Evolutionary conservation across 1,140 invertebrate species (phyloP).

Genomic region (Acyrthosiphon pisum): DNA sequence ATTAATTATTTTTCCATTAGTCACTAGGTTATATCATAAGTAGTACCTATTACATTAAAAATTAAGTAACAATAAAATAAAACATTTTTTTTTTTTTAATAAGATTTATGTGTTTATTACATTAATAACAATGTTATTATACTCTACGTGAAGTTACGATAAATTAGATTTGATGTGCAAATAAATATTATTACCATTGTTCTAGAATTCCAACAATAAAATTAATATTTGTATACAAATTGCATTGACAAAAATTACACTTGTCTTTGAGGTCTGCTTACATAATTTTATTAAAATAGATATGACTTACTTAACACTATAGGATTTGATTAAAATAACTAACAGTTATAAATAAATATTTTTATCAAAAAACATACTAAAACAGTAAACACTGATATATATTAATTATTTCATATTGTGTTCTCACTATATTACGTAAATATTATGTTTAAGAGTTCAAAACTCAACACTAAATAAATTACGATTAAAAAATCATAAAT

Average conservation of each 20-base stretch:
- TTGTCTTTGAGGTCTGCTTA: background rate
- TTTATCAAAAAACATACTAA: background rate
- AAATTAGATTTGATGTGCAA: background rate
- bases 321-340: background rate
- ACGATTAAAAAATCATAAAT: background rate
- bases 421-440: background rate
- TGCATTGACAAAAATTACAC: background rate
- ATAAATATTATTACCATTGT: background rate
- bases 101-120: background rate
- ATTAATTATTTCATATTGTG: background rate
- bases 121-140: background rate
- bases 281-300: background rate
- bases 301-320: background rate
- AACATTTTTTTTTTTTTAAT: background rate
- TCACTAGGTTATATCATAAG: background rate
- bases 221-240: background rate
- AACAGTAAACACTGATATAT: too few relatives aligned
- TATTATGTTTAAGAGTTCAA: background rate
- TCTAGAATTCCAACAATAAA: background rate
- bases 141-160: background rate
- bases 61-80: slow-evolving; percentile 7
- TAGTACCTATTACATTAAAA: background rate
- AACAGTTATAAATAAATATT: background rate
- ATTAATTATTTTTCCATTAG: background rate
- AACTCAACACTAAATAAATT: background rate